Evolutionary conservation across 2,113 vertebrate species (phyloP).

Genomic region (Sylvia atricapilla): DNA sequence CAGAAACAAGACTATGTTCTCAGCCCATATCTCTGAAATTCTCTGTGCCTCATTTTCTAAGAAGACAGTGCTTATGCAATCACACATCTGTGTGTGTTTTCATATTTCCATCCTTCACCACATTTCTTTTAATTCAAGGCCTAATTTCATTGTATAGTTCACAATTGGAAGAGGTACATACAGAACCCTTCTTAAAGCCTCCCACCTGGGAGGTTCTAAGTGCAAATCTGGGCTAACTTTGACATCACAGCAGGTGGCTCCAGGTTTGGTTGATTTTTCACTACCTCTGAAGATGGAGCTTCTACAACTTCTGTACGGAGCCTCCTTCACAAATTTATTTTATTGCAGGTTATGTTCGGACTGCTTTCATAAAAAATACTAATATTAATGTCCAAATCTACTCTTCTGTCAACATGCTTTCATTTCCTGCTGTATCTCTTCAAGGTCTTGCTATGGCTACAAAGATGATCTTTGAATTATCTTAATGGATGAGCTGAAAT

Average conservation of each 20-base stretch:
- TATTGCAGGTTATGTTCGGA: background rate
- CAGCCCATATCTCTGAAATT: background rate
- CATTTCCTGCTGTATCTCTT: background rate
- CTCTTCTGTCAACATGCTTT: background rate
- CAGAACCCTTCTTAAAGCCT: background rate
- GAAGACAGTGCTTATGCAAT: background rate
- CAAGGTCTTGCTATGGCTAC: background rate
- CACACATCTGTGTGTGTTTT: background rate
- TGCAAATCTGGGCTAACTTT: background rate
- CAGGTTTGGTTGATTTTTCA: background rate
- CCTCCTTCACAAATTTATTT: background rate
- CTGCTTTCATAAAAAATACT: background rate
- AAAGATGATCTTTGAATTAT: background rate
- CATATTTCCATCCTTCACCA: background rate
- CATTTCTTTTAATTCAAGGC: background rate
- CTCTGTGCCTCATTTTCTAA: background rate
- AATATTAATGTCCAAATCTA: background rate
- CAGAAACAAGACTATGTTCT: background rate
- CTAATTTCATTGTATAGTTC: background rate
- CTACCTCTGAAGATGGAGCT: background rate
- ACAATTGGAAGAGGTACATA: background rate
- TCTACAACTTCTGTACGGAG: background rate
- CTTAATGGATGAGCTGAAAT: background rate
- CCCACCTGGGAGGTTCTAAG: background rate
- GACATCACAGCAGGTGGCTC: background rate